Conservation (phyloP, 1,140 invertebrate genomes). For the Tetramorium simillimum region DNA sequence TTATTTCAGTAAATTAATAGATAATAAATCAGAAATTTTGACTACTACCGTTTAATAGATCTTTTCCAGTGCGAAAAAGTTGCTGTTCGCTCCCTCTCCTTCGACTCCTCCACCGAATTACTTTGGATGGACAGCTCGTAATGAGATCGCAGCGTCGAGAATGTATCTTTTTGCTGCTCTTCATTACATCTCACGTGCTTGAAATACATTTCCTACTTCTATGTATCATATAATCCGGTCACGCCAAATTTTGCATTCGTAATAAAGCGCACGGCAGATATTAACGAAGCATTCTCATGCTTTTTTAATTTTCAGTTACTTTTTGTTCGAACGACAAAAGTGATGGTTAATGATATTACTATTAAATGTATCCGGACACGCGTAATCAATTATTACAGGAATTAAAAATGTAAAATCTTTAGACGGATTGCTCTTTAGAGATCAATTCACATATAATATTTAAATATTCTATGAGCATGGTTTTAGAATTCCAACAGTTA, state of each 20-base stretch:
- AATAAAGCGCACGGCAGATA: slow-evolving; percentile 12
- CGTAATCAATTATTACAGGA: neutral
- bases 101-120: neutral
- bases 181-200: slow-evolving; percentile 41
- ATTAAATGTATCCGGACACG: neutral
- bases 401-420: neutral
- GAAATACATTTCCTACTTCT: slow-evolving; percentile 31
- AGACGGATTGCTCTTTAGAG: neutral
- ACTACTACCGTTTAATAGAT: slow-evolving; percentile 28
- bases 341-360: slow-evolving; percentile 4
- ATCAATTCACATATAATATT: neutral
- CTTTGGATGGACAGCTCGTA: slow-evolving; percentile 34
- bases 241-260: slow-evolving; percentile 22
- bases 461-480: neutral
- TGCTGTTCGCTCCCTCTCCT: neutral
- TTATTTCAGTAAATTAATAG: neutral
- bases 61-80: slow-evolving; percentile 1
- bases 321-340: slow-evolving; percentile 2
- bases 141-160: slow-evolving; percentile 35
- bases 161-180: slow-evolving; percentile 43
- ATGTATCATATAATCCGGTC: slow-evolving; percentile 35
- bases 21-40: slow-evolving; percentile 7
- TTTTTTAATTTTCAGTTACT: neutral
- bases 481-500: neutral
- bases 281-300: slow-evolving; percentile 21